phyloP scores from a whole-genome alignment of 2,888 invertebrate genomes.

The Atrina japonica region DNA sequence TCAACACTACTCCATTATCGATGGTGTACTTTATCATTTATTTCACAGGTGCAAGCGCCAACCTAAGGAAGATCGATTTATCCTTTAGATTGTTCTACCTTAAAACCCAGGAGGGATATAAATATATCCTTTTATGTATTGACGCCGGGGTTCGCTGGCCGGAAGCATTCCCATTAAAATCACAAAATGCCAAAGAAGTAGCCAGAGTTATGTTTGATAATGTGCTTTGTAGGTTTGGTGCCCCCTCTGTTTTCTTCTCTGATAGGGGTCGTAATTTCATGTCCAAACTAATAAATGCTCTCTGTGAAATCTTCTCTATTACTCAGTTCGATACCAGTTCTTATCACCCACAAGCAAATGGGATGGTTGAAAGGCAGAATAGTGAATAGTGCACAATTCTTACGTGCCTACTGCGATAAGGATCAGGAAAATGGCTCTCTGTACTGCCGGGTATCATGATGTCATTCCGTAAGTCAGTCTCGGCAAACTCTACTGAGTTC shows the following conservation, averaged over 20 bases:
- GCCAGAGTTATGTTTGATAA: conserved; percentile 19
- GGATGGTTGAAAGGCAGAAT: conserved; percentile 18
- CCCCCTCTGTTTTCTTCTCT: conserved; percentile 11
- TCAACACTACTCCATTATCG: no score
- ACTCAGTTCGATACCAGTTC: background rate
- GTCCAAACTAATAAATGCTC: conserved; percentile 17
- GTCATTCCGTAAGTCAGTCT: conserved; percentile 18
- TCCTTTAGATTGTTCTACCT: no score
- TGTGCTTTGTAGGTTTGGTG: conserved; percentile 17
- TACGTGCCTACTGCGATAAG: conserved; percentile 26
- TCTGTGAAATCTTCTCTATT: conserved; percentile 28
- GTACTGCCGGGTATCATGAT: conserved; percentile 25
- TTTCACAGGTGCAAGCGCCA: no score
- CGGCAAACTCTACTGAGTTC: conserved; percentile 18
- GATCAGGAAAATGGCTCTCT: conserved; percentile 24
- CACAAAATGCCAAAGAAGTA: conserved; percentile 27
- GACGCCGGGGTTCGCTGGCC: conserved; percentile 21
- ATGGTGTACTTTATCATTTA: no score
- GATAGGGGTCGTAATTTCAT: conserved; percentile 32
- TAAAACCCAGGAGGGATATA: conserved; percentile 22
- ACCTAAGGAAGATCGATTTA: no score
- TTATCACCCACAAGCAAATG: conserved; percentile 32
- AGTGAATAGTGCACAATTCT: conserved; percentile 1
- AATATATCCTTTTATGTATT: conserved; percentile 20
- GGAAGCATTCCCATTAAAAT: conserved; percentile 28